phyloP scores from a whole-genome alignment of 2,113 vertebrate species.

The Sus scrofa region DNA sequence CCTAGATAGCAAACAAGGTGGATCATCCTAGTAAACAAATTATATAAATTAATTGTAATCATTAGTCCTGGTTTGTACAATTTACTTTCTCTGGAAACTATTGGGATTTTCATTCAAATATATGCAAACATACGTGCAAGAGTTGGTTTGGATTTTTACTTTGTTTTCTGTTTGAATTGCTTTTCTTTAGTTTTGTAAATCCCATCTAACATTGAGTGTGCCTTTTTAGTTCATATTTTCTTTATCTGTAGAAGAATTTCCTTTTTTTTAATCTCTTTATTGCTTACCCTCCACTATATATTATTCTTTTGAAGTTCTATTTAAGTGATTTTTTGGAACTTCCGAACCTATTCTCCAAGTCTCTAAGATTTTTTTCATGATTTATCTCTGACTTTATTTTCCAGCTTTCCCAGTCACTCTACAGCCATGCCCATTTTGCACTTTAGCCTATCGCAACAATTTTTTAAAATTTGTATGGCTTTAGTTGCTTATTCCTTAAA shows the following conservation, averaged over 20 bases:
- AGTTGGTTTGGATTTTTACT: not conserved
- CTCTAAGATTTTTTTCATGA: not conserved
- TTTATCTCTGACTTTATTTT: not conserved
- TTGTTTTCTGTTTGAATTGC: not conserved
- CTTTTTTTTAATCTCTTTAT: not conserved
- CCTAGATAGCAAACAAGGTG: accelerated
- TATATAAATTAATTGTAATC: too few relatives aligned
- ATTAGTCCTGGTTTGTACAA: not conserved
- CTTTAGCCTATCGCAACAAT: not conserved
- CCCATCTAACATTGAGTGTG: not conserved
- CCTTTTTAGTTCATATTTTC: not conserved
- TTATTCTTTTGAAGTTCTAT: not conserved
- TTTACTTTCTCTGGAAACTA: not conserved
- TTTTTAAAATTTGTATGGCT: not conserved
- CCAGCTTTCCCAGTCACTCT: not conserved
- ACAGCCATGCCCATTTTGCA: not conserved
- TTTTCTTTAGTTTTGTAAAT: slow-evolving; percentile 17
- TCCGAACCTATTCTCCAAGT: not conserved
- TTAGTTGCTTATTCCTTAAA: not conserved
- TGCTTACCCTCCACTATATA: not conserved
- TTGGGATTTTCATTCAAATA: not conserved
- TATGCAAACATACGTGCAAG: not conserved
- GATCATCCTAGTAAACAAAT: too few relatives aligned
- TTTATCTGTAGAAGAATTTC: not conserved
- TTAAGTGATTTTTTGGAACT: not conserved